These are phyloP conservation scores for Daptonema setosum DNA, from an alignment of 2,888 invertebrate genomes.

Conservation along the genomic window DNA sequence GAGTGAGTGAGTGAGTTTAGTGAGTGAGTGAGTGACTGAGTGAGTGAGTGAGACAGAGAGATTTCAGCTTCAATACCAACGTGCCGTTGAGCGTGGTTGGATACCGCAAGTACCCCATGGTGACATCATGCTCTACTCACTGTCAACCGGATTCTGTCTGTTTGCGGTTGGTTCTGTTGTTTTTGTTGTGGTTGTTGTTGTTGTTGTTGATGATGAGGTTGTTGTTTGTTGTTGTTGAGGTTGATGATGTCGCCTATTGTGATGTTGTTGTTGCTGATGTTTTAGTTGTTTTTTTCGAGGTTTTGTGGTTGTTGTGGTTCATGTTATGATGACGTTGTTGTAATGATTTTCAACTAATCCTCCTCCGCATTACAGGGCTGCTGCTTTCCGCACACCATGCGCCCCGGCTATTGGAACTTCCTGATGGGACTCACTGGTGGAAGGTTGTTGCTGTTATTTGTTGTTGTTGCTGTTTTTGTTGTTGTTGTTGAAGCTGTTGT, in stretches of 20 bases:
- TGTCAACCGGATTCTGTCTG: constrained; percentile 53
- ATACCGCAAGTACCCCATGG: constrained; percentile 48
- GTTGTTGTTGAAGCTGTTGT: constrained; percentile 26
- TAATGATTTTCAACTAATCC: too few relatives aligned
- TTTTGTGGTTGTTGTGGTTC: constrained; percentile 42
- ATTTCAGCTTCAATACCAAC: constrained; percentile 43
- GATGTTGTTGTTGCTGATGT: constrained; percentile 45
- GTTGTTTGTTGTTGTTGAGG: background rate
- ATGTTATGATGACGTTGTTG: too few relatives aligned
- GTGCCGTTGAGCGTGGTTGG: constrained; percentile 42
- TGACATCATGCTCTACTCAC: constrained; percentile 45
- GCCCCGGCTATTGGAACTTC: too few relatives aligned
- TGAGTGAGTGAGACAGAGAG: too few relatives aligned
- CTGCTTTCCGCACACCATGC: too few relatives aligned
- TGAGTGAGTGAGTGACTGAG: too few relatives aligned
- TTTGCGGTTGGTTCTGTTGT: constrained; percentile 35
- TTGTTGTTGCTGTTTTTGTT: background rate
- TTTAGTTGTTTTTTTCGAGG: constrained; percentile 57
- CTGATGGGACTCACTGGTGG: too few relatives aligned
- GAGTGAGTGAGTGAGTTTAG: too few relatives aligned
- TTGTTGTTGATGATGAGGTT: background rate
- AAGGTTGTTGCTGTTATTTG: background rate
- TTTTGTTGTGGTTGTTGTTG: background rate
- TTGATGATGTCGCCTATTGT: background rate
- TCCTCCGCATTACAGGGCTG: too few relatives aligned